Conservation (phyloP, 2,113 vertebrate genomes). For the Tenebrosternarchus preto region DNA sequence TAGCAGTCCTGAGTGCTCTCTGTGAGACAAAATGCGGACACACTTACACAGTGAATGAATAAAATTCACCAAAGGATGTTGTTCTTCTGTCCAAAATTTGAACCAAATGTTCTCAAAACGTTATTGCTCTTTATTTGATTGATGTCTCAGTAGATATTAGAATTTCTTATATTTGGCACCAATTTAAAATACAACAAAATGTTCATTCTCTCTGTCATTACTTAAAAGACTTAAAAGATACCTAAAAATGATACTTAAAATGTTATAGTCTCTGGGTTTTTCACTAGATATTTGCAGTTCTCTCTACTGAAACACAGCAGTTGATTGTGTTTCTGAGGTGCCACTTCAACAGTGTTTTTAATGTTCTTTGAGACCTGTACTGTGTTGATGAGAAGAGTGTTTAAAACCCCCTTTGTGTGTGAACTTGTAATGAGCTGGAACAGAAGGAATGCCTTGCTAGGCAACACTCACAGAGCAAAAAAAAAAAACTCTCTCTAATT, state of each 20-base stretch:
- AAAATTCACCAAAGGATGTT: neutral
- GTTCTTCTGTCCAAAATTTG: neutral
- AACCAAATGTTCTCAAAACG: neutral
- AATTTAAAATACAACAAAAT: no score
- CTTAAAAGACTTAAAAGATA: no score
- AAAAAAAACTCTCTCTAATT: conserved; percentile 52
- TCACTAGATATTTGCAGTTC: no score
- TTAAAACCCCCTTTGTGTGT: neutral
- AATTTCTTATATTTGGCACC: no score
- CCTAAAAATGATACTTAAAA: no score
- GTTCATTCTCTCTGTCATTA: no score
- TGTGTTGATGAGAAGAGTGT: conserved; percentile 2
- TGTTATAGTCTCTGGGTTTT: no score
- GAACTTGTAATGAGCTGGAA: conserved; percentile 19
- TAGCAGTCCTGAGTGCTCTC: neutral
- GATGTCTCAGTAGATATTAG: no score
- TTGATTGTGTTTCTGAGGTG: neutral
- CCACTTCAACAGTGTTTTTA: neutral
- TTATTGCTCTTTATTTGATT: no score
- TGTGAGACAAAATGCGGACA: neutral
- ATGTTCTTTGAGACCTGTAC: neutral
- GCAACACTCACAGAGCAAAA: neutral
- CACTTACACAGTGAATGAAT: neutral
- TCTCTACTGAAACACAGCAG: neutral
- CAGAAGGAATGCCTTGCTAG: neutral